Conservation (phyloP, 2,113 vertebrate genomes). For the Pelecanus crispus region DNA sequence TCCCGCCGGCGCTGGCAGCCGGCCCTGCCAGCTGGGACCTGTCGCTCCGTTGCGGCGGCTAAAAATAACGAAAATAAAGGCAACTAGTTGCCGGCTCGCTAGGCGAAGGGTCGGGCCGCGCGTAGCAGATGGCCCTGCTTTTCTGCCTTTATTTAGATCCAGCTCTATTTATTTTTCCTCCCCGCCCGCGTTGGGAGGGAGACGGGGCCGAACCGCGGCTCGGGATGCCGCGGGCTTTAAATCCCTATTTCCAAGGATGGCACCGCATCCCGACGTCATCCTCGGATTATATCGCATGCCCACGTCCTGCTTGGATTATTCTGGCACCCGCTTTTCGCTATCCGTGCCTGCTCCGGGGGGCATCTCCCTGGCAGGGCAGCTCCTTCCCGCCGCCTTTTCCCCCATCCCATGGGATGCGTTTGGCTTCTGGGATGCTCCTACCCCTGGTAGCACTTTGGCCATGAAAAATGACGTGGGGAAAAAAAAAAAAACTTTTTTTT, state of each 20-base stretch:
- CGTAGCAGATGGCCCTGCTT: background rate
- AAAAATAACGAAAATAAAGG: background rate
- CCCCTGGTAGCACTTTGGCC: background rate
- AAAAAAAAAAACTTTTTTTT: background rate
- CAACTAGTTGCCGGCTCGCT: background rate
- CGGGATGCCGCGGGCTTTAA: background rate
- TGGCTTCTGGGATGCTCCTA: background rate
- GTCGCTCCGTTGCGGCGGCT: background rate
- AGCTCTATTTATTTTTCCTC: background rate
- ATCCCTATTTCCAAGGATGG: rapidly evolving
- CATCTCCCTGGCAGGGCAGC: too few species aligned
- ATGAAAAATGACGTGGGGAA: background rate
- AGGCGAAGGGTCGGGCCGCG: background rate
- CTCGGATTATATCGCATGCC: background rate
- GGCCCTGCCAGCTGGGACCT: background rate
- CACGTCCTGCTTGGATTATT: background rate
- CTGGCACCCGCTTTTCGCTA: background rate
- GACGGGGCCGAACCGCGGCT: background rate
- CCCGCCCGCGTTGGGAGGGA: background rate
- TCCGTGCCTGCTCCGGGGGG: too few species aligned
- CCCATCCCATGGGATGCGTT: background rate
- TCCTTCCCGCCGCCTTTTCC: rapidly evolving
- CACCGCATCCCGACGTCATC: rapidly evolving
- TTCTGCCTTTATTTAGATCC: background rate
- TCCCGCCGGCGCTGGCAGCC: background rate